A percentile compares a stretch with the other conserved stretches of the same genome.
Evolutionary conservation across 2,797 vertebrate genomes (phyloP).

Genomic region (Alca torda): DNA sequence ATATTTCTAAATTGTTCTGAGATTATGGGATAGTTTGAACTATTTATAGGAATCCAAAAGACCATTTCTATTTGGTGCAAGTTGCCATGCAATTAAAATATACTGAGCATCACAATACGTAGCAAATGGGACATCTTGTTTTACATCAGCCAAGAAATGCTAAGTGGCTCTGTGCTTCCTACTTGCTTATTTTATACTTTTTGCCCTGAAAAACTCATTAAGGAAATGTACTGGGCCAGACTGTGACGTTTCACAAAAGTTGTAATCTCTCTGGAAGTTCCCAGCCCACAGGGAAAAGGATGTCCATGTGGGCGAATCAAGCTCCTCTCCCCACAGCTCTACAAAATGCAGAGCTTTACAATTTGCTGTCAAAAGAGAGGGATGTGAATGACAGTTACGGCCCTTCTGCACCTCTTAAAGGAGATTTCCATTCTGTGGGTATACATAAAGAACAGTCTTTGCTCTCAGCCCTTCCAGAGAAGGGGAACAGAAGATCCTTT

Average conservation of each 20-base stretch:
- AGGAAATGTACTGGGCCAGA: conserved; percentile 34
- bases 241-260: not conserved
- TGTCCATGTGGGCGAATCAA: not conserved
- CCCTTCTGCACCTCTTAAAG: not conserved
- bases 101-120: not conserved
- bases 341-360: not conserved
- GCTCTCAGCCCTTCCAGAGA: not conserved
- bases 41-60: conserved; percentile 22
- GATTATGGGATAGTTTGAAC: conserved; percentile 33
- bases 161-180: conserved; percentile 11
- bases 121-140: conserved; percentile 42
- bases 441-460: not conserved
- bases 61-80: not conserved
- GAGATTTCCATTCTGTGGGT: not conserved
- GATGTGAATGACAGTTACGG: not conserved
- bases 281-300: not conserved
- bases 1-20: conserved; percentile 60
- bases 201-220: conserved; percentile 47
- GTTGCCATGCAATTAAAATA: conserved; percentile 42
- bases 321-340: not conserved
- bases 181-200: conserved; percentile 37
- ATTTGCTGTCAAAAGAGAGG: not conserved
- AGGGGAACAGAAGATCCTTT: conserved; percentile 12
- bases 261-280: not conserved
- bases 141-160: conserved; percentile 15